Evolutionary conservation across 2,797 vertebrate genomes (phyloP), one percentile per base, ranked within the genome.

Genomic region (Phyllotis vaccarum): DNA sequence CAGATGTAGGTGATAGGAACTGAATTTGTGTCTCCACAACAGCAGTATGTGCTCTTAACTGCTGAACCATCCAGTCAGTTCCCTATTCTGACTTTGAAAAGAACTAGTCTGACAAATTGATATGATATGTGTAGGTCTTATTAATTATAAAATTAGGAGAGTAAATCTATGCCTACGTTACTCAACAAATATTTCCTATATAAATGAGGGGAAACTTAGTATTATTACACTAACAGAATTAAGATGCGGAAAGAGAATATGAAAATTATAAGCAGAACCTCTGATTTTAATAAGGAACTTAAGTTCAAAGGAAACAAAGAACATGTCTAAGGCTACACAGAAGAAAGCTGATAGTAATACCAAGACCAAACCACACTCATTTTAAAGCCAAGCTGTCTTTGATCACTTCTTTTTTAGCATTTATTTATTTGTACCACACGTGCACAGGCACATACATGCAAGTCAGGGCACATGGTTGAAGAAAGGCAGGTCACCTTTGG

Each of bases 331-430:
- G 21, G 34, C 66, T 58, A 56, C 43, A 64, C 34, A n/a, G 40
- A 89, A 91, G 37, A 89, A 90, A 87, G 60, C 17, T 75, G n/a
- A n/a, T 2, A 93, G 56, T 24, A 87, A 83, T 9, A 34, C 2
- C 29, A 89, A 91, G 75, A 83, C 19, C 46, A 82, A 80, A 78
- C 66, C 2, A 6, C 24, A 56, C 40, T 85, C 2, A 74, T 37
- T 86, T 75, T 56, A 96, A 96, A 94, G 76, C 10, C 34, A 86
- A 89, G 29, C 80, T 89, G 81, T 70, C 85, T 90, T 34, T 87
- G 16, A 62, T 85, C 21, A 72, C 91, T 46, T 94, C 66, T 90
- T 89, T 85, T 22, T n/a, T n/a, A 54, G 49, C 49, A 54, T 24
- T 80, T n/a, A 70, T 24, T 80, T 56, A 37, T n/a, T 24, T 76